These are phyloP conservation scores for Whitmania pigra DNA, from an alignment of 1,140 invertebrate genomes.

Conservation along the genomic window DNA sequence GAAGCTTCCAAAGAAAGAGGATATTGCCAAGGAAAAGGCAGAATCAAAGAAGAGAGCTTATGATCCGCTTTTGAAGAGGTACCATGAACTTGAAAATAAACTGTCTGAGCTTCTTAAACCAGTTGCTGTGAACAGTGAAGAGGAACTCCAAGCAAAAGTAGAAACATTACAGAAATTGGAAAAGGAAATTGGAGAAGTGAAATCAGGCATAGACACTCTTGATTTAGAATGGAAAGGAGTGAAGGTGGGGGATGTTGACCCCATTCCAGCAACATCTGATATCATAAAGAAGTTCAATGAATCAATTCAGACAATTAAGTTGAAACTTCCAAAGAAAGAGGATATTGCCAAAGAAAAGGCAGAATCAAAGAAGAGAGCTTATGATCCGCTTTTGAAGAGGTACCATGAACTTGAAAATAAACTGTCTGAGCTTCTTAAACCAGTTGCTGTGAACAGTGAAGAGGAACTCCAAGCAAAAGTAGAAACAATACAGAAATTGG, in stretches of 20 bases:
- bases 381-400: conserved; percentile 3
- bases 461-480: conserved; percentile 4
- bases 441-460: not conserved
- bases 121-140: no score
- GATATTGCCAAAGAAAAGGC: conserved; percentile 2
- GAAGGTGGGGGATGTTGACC: not conserved
- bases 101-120: no score
- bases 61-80: no score
- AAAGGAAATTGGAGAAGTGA: conserved; percentile 5
- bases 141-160: not conserved
- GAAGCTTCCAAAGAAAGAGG: not conserved
- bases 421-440: not conserved
- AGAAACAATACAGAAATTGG: not conserved
- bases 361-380: not conserved
- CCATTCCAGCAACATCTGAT: not conserved
- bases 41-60: no score
- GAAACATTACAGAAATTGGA: not conserved
- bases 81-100: no score
- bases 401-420: not conserved
- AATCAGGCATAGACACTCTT: not conserved
- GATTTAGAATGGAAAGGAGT: conserved; percentile 6
- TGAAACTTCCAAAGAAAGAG: conserved; percentile 5
- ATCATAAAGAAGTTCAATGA: not conserved
- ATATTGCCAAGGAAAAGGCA: not conserved
- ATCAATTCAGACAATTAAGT: not conserved